A percentile compares a stretch with the other conserved stretches of the same genome.
Conservation (phyloP, 2,888 invertebrate genomes). For the Alentia gelatinosa region DNA sequence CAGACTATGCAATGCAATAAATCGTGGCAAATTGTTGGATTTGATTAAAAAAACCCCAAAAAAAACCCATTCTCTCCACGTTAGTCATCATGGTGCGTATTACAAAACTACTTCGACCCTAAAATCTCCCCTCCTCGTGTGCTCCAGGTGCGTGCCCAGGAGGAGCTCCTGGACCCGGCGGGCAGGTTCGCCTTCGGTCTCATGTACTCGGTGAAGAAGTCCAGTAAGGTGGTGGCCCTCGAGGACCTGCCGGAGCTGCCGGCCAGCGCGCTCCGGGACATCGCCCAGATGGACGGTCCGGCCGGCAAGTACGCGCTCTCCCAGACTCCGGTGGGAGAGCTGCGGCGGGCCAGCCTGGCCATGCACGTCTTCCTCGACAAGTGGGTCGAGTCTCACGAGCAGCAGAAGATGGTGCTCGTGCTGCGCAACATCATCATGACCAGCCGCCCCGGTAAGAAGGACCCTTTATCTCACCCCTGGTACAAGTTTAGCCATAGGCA, state of each 20-base stretch:
- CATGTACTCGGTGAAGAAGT: background rate
- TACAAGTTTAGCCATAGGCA: too few relatives aligned
- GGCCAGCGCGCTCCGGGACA: background rate
- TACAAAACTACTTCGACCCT: too few relatives aligned
- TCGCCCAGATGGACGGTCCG: background rate
- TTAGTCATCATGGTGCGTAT: too few relatives aligned
- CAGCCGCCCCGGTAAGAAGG: background rate
- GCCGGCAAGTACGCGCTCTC: background rate
- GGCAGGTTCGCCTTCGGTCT: background rate
- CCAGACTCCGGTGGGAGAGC: background rate
- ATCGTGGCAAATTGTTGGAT: too few relatives aligned
- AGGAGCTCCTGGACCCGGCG: background rate
- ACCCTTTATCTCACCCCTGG: too few relatives aligned
- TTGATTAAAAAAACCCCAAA: too few relatives aligned
- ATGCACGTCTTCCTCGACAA: background rate
- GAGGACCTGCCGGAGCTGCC: constrained; percentile 23
- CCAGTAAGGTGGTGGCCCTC: background rate
- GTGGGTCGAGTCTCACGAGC: background rate
- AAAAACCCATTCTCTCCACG: too few relatives aligned
- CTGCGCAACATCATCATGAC: background rate
- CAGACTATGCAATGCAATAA: too few relatives aligned
- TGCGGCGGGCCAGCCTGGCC: background rate
- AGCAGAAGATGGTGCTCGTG: background rate
- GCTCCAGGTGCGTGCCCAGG: constrained; percentile 39
- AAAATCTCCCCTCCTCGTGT: too few relatives aligned